Evolutionary conservation across 2,888 invertebrate genomes (phyloP), one percentile per base, ranked within the genome.

Genomic region (Dorcus hopei): DNA sequence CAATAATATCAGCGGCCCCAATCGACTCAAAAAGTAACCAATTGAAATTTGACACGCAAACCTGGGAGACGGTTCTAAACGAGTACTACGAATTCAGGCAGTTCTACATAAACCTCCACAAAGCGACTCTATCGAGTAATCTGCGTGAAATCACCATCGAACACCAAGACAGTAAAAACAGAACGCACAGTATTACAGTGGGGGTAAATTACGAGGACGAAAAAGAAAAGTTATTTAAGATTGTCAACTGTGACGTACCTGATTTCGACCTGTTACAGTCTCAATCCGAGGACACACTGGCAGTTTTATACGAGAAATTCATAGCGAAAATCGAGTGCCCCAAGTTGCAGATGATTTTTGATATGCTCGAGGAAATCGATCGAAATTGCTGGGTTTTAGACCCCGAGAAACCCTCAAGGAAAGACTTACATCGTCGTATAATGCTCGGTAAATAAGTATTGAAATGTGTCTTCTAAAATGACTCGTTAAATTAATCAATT

Each of bases 321-420:
- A 45, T 71, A 9, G 61, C 52, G 0, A 52, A 66, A 9, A 59
- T 80, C 8, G 72, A 74, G 14, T 57, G 56, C 38, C 53, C 59
- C 1, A 47, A 52, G 4, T 61, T 79, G 48, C 77, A 79, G 54
- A 65, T 66, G 5, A 77, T 76, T 65, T 80, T 81, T 68, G 68
- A 78, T 62, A 60, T 74, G 9, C 75, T 81, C 75, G 79, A 79
- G 49, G 70, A 69, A 14, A 64, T 81, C 16, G 80, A 80, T 71
- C 54, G 26, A 14, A 68, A 65, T 52, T 75, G 76, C 64, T 74
- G 74, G 66, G 73, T 81, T 50, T 64, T 81, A 47, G 80, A 81
- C 68, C 81, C 80, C 6, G 70, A 72, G 52, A 65, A 68, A 9
- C 77, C 77, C 5, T 74, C 68, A 2, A 68, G 69, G 54, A 71